Conservation (phyloP, 2,888 invertebrate genomes). For the Hylaea fasciaria region DNA sequence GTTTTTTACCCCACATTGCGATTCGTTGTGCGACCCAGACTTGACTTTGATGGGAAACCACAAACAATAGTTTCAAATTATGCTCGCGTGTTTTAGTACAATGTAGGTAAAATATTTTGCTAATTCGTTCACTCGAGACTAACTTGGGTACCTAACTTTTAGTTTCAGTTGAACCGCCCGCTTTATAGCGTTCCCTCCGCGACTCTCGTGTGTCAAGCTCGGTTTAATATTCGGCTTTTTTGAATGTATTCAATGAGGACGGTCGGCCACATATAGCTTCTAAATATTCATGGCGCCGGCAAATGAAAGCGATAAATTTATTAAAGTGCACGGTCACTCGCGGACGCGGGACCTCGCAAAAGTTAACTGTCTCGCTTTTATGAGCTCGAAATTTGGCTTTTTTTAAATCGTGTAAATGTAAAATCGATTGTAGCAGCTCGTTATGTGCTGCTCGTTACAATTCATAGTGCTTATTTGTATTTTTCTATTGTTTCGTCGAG, state of each 20-base stretch:
- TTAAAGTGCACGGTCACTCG: conserved; percentile 43
- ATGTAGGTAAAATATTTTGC: conserved; percentile 21
- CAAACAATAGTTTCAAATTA: conserved; percentile 15
- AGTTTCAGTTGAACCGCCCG: conserved; percentile 25
- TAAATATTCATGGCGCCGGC: conserved; percentile 68
- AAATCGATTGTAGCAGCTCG: conserved; percentile 26
- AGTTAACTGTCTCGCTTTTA: conserved; percentile 49
- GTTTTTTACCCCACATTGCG: conserved; percentile 4
- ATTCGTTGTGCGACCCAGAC: conserved; percentile 14
- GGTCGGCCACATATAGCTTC: conserved; percentile 56
- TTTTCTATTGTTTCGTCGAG: not conserved
- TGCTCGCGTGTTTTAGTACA: conserved; percentile 23
- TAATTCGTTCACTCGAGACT: conserved; percentile 17
- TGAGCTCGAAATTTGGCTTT: conserved; percentile 34
- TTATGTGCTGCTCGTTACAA: conserved; percentile 15
- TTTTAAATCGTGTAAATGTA: conserved; percentile 31
- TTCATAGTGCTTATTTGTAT: conserved; percentile 4
- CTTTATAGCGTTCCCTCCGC: conserved; percentile 23
- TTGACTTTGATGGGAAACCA: conserved; percentile 24
- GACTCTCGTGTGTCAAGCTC: conserved; percentile 19
- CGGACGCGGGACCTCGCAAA: conserved; percentile 48
- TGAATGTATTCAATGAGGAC: conserved; percentile 55
- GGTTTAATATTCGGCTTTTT: conserved; percentile 48
- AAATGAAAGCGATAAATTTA: conserved; percentile 39
- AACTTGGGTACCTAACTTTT: conserved; percentile 21